phyloP scores from a whole-genome alignment of 2,113 vertebrate genomes.

The Brachypodius melanocephalos region DNA sequence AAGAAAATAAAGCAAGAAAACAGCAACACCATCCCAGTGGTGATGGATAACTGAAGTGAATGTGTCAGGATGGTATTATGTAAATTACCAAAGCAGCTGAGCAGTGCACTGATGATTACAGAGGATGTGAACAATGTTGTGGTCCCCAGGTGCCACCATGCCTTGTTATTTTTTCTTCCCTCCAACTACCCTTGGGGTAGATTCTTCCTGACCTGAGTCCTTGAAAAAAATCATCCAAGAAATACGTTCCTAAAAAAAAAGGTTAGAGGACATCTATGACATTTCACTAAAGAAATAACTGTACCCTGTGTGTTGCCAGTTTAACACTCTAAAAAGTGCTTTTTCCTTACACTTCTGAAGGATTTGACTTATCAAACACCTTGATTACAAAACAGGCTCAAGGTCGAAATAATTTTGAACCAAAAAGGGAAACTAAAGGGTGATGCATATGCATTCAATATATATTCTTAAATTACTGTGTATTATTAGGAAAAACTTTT shows the following conservation, averaged over 20 bases:
- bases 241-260: slow-evolving; percentile 42
- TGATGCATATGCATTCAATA: neutral
- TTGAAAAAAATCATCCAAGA: slow-evolving; percentile 75
- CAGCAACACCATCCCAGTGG: slow-evolving; percentile 70
- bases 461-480: neutral
- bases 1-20: slow-evolving; percentile 73
- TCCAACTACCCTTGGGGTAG: slow-evolving; percentile 86
- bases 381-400: slow-evolving; percentile 31
- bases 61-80: slow-evolving; percentile 90
- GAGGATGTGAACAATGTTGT: slow-evolving; percentile 82
- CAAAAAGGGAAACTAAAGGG: neutral
- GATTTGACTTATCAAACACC: slow-evolving; percentile 50
- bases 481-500: neutral
- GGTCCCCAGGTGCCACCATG: slow-evolving; percentile 81
- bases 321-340: slow-evolving; percentile 21
- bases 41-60: slow-evolving; percentile 89
- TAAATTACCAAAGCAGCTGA: slow-evolving; percentile 88
- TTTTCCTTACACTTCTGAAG: slow-evolving; percentile 50
- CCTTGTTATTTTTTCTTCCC: slow-evolving; percentile 89
- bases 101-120: slow-evolving; percentile 91
- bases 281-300: slow-evolving; percentile 77
- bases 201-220: slow-evolving; percentile 87
- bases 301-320: slow-evolving; percentile 46
- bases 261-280: slow-evolving; percentile 78
- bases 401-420: neutral